These are phyloP conservation scores for Ernsta delagoae DNA, from an alignment of 2,888 invertebrate genomes.

Conservation along the genomic window DNA sequence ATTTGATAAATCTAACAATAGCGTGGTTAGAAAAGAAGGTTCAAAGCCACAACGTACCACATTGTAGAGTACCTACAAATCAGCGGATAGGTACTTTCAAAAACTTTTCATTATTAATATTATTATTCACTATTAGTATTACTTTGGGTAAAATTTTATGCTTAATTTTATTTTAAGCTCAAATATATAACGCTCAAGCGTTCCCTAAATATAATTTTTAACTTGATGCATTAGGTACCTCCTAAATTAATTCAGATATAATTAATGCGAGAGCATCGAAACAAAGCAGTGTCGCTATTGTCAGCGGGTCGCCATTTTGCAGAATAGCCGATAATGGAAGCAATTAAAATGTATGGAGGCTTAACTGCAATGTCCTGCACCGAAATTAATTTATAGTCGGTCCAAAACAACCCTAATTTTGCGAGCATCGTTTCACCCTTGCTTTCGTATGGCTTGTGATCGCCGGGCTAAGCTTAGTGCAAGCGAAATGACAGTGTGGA, in stretches of 20 bases:
- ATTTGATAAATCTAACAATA: too few species aligned
- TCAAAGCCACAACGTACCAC: too few species aligned
- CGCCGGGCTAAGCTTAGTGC: constrained; percentile 55
- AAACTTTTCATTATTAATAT: too few species aligned
- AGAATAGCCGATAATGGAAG: constrained; percentile 81
- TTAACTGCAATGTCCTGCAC: constrained; percentile 81
- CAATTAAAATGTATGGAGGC: constrained; percentile 85
- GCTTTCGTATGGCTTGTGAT: constrained; percentile 57
- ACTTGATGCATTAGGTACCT: too few species aligned
- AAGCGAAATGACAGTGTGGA: constrained; percentile 31
- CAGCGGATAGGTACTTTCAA: too few species aligned
- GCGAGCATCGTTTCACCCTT: constrained; percentile 48
- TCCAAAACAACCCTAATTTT: constrained; percentile 74
- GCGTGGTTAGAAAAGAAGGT: too few species aligned
- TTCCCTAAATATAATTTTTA: too few species aligned
- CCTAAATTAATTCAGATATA: constrained; percentile 32
- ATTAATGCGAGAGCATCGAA: constrained; percentile 50
- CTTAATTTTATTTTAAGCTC: too few species aligned
- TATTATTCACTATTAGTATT: too few species aligned
- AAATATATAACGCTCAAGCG: too few species aligned
- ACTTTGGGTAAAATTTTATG: too few species aligned
- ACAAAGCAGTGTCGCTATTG: constrained; percentile 66
- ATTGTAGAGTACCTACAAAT: too few species aligned
- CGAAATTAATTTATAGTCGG: constrained; percentile 82
- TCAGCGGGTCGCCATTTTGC: constrained; percentile 73